phyloP scores from a whole-genome alignment of 2,113 vertebrate species.

The Podarcis muralis region DNA sequence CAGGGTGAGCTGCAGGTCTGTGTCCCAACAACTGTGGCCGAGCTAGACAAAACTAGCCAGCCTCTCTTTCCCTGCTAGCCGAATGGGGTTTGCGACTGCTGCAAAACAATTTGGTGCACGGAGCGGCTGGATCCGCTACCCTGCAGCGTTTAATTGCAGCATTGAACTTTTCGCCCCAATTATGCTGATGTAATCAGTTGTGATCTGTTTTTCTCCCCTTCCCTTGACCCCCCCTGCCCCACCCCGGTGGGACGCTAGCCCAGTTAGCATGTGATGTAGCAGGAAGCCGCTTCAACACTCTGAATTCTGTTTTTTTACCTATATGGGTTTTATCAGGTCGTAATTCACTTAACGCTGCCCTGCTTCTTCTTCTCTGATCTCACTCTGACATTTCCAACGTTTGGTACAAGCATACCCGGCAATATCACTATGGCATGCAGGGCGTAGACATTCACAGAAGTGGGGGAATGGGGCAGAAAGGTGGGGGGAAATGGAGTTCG shows the following conservation, averaged over 20 bases:
- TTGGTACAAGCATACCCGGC: slow-evolving; percentile 20
- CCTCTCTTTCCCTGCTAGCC: slow-evolving; percentile 24
- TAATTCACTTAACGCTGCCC: slow-evolving; percentile 49
- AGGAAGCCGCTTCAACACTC: slow-evolving; percentile 48
- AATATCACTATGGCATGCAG: background rate
- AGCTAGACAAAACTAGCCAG: background rate
- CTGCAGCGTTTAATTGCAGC: slow-evolving; percentile 36
- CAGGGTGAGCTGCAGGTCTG: background rate
- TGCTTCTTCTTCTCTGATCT: slow-evolving; percentile 35
- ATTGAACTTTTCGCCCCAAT: slow-evolving; percentile 61
- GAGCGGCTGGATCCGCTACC: slow-evolving; percentile 36
- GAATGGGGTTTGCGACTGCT: slow-evolving; percentile 29
- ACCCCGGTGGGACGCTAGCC: slow-evolving; percentile 38
- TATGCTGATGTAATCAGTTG: slow-evolving; percentile 56
- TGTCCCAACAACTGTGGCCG: background rate
- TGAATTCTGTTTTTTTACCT: slow-evolving; percentile 48
- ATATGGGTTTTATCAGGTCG: slow-evolving; percentile 53
- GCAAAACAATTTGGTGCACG: slow-evolving; percentile 51
- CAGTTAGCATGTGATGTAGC: slow-evolving; percentile 39
- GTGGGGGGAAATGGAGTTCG: background rate
- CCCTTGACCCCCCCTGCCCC: background rate
- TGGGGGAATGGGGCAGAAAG: background rate
- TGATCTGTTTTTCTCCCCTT: slow-evolving; percentile 51
- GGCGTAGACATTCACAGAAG: background rate
- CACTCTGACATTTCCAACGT: slow-evolving; percentile 49